Conservation (phyloP, 2,113 vertebrate genomes). For the Natator depressus region DNA sequence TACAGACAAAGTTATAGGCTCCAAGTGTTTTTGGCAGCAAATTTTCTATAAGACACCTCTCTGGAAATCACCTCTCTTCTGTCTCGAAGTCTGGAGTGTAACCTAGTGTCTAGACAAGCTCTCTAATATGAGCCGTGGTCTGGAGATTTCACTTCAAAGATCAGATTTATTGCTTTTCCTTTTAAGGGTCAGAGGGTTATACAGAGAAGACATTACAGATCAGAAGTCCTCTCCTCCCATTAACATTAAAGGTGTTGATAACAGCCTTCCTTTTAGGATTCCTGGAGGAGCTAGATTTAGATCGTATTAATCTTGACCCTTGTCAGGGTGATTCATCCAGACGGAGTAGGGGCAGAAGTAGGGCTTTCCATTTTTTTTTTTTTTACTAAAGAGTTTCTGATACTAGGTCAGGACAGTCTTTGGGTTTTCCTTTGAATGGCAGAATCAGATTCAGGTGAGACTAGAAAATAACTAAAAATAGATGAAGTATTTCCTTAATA, state of each 20-base stretch:
- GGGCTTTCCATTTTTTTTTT: neutral
- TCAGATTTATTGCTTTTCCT: neutral
- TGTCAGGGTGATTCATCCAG: neutral
- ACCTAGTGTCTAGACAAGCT: neutral
- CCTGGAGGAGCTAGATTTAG: conserved; percentile 14
- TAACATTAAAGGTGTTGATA: conserved; percentile 26
- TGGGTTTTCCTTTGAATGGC: neutral
- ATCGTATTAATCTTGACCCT: neutral
- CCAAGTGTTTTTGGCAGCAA: neutral
- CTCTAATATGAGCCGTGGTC: neutral
- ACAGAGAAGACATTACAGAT: neutral
- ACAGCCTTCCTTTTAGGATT: conserved; percentile 23
- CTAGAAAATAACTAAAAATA: conserved; percentile 16
- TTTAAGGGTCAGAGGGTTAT: neutral
- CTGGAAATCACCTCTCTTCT: conserved; percentile 2
- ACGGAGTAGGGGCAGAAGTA: neutral
- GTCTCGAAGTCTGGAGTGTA: conserved; percentile 2
- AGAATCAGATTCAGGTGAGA: neutral
- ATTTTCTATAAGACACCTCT: neutral
- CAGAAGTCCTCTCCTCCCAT: neutral
- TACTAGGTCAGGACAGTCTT: neutral
- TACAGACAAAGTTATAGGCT: neutral
- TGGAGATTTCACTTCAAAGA: neutral
- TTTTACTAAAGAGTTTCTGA: neutral
- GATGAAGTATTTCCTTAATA: neutral